phyloP scores from a whole-genome alignment of 2,113 vertebrate genomes.

The Nanger granti region DNA sequence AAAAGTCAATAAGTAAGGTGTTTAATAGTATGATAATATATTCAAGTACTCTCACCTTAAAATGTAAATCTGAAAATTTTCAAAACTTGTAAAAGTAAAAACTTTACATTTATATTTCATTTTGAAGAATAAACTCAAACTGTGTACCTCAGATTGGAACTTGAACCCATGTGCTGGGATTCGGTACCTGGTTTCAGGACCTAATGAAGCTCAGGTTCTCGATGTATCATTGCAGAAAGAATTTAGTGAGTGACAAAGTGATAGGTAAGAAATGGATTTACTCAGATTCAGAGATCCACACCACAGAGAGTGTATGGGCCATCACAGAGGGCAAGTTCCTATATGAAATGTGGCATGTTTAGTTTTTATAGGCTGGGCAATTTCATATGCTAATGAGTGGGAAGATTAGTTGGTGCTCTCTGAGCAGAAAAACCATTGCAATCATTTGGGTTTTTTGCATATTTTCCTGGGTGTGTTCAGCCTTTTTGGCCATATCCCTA shows the following conservation, averaged over 20 bases:
- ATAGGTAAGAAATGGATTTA: neutral
- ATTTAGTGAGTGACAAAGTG: neutral
- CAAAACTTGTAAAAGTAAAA: neutral
- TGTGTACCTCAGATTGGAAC: neutral
- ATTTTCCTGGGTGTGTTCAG: neutral
- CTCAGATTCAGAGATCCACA: neutral
- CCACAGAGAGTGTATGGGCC: neutral
- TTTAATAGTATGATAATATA: neutral
- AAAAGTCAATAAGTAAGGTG: neutral
- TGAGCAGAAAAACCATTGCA: neutral
- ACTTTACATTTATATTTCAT: neutral
- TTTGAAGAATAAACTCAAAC: neutral
- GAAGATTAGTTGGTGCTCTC: neutral
- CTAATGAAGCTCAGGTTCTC: neutral
- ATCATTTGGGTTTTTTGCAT: neutral
- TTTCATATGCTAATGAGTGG: neutral
- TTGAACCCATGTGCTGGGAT: neutral
- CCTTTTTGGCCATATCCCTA: neutral
- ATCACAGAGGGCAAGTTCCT: neutral
- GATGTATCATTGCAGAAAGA: neutral
- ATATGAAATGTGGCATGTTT: neutral
- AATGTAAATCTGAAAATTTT: neutral
- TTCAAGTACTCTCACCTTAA: neutral
- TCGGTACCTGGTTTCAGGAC: neutral
- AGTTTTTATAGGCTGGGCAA: neutral